Evolutionary conservation across 2,797 vertebrate species (phyloP).

Genomic region (Ispidina picta): DNA sequence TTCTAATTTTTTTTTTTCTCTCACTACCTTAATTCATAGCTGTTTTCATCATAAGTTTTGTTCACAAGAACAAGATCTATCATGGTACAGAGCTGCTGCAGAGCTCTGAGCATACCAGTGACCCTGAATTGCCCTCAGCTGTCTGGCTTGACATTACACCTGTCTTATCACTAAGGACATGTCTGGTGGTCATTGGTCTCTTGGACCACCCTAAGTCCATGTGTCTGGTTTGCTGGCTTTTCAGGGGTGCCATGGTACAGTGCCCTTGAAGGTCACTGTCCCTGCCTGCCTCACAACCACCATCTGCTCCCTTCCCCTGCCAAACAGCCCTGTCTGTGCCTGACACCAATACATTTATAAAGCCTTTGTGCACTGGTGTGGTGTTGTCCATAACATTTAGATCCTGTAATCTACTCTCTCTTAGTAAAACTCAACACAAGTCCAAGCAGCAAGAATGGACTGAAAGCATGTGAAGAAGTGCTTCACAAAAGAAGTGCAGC

Average conservation of each 20-base stretch:
- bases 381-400: neutral
- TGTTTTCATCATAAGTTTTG: neutral
- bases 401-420: neutral
- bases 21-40: neutral
- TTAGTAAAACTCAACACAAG: neutral
- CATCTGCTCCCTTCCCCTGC: accelerated
- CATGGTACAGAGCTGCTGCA: neutral
- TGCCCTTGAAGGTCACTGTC: neutral
- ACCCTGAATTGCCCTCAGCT: neutral
- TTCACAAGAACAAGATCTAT: neutral
- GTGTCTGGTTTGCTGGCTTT: neutral
- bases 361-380: neutral
- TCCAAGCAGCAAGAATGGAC: neutral
- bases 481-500: accelerated
- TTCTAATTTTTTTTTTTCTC: neutral
- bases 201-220: neutral
- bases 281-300: neutral
- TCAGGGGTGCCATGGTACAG: accelerated
- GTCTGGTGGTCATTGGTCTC: neutral
- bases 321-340: neutral
- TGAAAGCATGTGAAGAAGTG: neutral
- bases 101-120: neutral
- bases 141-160: neutral
- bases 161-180: neutral
- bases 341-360: neutral